phyloP scores from a whole-genome alignment of 2,797 vertebrate genomes.

The Gobio occitaniae region DNA sequence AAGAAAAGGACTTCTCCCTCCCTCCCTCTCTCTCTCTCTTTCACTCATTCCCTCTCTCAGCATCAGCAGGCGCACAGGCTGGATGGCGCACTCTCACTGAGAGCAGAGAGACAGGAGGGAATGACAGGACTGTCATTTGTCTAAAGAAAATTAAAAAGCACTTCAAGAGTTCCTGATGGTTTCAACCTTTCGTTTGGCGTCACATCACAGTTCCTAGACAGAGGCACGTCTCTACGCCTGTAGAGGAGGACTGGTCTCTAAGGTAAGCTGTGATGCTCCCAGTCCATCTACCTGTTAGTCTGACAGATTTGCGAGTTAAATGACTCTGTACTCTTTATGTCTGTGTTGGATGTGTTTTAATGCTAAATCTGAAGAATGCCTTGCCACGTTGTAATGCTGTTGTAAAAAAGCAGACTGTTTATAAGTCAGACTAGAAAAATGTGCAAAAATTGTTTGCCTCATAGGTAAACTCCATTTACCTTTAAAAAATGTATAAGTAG shows the following conservation, averaged over 20 bases:
- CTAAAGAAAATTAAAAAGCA: conserved; percentile 63
- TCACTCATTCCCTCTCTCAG: conserved; percentile 67
- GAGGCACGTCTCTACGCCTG: conserved; percentile 27
- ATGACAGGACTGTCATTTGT: conserved; percentile 79
- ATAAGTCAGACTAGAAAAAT: conserved; percentile 32
- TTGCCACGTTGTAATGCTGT: not conserved
- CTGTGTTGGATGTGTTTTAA: not conserved
- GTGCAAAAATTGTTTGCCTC: not conserved
- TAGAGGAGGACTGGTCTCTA: conserved; percentile 24
- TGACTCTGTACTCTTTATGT: not conserved
- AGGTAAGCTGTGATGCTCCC: conserved; percentile 61
- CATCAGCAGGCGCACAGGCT: conserved; percentile 79
- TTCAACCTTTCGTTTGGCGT: conserved; percentile 29
- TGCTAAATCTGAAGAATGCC: not conserved
- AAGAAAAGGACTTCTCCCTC: conserved; percentile 79
- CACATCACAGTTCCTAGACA: conserved; percentile 20
- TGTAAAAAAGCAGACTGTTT: conserved; percentile 29
- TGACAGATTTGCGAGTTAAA: not conserved
- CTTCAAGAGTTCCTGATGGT: conserved; percentile 47
- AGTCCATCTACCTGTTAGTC: conserved; percentile 46
- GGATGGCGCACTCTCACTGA: conserved; percentile 74
- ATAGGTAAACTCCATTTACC: not conserved
- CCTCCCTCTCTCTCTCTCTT: conserved; percentile 64
- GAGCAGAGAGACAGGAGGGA: conserved; percentile 65
- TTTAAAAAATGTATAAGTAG: not conserved